Percentiles rank a stretch among this genome's conserved stretches.
These are phyloP conservation scores for Ariopsis seemanni DNA, from an alignment of 2,113 vertebrate species.

Conservation along the genomic window DNA sequence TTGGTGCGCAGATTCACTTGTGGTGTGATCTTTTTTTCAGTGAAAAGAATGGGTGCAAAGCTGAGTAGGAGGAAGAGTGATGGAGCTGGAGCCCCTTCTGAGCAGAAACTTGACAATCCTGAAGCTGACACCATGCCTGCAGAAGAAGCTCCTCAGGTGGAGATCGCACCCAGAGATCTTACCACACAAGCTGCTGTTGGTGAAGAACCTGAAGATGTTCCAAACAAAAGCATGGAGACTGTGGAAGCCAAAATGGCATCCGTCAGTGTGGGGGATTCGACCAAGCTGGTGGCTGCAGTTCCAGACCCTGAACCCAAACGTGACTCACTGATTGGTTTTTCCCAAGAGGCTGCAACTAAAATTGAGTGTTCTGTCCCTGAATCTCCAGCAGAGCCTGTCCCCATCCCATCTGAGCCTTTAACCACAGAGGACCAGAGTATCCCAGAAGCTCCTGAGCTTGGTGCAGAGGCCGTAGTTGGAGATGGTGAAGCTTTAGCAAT, in stretches of 20 bases:
- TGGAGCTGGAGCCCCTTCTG: conserved; percentile 21
- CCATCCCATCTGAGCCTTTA: conserved; percentile 11
- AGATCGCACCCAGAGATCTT: background rate
- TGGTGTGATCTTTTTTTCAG: conserved; percentile 44
- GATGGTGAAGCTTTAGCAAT: conserved; percentile 14
- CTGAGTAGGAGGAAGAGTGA: conserved; percentile 56
- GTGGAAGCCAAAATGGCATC: conserved; percentile 39
- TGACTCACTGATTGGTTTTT: conserved; percentile 11
- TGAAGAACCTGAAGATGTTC: conserved; percentile 36
- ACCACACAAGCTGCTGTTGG: conserved; percentile 37
- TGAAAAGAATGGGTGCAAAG: conserved; percentile 67
- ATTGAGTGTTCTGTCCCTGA: conserved; percentile 3
- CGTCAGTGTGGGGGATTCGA: conserved; percentile 27
- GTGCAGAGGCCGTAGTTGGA: conserved; percentile 2
- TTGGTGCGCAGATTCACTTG: background rate
- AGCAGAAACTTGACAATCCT: conserved; percentile 22
- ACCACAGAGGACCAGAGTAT: conserved; percentile 48
- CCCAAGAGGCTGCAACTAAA: conserved; percentile 17
- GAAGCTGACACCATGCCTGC: background rate
- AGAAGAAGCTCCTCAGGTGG: conserved; percentile 4
- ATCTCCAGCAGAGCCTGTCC: conserved; percentile 3
- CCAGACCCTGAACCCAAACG: conserved; percentile 22
- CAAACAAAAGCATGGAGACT: conserved; percentile 35
- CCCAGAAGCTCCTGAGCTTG: conserved; percentile 30
- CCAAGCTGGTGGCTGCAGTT: conserved; percentile 11